These are phyloP conservation scores for Styela plicata DNA, from an alignment of 23 tunicate genomes.

Conservation along the genomic window DNA sequence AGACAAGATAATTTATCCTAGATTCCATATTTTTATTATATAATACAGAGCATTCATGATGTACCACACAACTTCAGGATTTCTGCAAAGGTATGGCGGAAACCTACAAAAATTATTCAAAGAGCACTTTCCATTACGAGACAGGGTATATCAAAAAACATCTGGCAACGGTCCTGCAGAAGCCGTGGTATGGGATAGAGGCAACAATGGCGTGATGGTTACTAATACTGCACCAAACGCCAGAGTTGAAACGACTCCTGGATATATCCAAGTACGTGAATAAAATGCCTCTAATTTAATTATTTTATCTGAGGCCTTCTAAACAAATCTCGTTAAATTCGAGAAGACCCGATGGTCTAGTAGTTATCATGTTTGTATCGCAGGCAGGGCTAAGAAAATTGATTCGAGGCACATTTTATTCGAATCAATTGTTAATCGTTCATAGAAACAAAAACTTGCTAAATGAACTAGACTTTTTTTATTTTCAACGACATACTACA, in stretches of 20 bases:
- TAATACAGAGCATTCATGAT: conserved; percentile 30
- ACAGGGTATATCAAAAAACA: conserved; percentile 27
- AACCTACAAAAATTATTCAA: conserved; percentile 42
- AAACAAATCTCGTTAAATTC: too few relatives aligned
- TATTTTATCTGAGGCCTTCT: too few relatives aligned
- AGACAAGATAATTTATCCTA: too few relatives aligned
- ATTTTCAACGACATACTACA: too few relatives aligned
- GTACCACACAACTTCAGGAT: conserved; percentile 57
- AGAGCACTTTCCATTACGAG: conserved; percentile 35
- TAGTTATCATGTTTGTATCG: too few relatives aligned
- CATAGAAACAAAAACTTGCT: too few relatives aligned
- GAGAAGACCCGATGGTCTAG: too few relatives aligned
- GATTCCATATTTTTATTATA: not conserved
- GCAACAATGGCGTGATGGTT: conserved; percentile 1
- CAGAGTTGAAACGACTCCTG: conserved; percentile 3
- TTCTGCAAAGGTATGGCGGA: conserved; percentile 54
- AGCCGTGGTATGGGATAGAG: conserved; percentile 17
- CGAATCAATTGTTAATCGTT: too few relatives aligned
- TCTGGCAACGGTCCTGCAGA: conserved; percentile 57
- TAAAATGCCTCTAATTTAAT: too few relatives aligned
- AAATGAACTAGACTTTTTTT: too few relatives aligned
- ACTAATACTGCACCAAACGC: conserved; percentile 17
- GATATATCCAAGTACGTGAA: conserved; percentile 21
- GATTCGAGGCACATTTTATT: too few relatives aligned
- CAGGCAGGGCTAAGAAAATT: too few relatives aligned